Evolutionary conservation across 1,140 invertebrate species (phyloP).

Genomic region (Cydia strobilella): DNA sequence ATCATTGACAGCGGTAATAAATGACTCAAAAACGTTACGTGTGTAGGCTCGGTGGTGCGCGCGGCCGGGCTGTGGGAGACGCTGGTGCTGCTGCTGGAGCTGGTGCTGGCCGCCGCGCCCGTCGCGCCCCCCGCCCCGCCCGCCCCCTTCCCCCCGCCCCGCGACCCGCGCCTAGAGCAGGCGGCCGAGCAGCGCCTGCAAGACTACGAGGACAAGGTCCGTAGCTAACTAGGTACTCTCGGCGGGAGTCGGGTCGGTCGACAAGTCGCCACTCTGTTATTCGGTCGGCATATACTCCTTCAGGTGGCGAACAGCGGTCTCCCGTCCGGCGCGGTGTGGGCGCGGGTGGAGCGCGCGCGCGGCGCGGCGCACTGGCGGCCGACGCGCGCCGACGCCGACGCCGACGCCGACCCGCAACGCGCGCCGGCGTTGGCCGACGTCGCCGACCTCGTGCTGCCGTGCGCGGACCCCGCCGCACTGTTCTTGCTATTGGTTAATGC

Average conservation of each 20-base stretch:
- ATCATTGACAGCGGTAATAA: too few relatives aligned
- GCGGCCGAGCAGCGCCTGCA: slow-evolving; percentile 43
- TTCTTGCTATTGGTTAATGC: slow-evolving; percentile 38
- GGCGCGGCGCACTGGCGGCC: slow-evolving; percentile 56
- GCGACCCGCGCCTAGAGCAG: slow-evolving; percentile 20
- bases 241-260: too few relatives aligned
- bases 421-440: slow-evolving; percentile 54
- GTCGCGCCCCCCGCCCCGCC: slow-evolving; percentile 37
- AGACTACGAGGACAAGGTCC: slow-evolving; percentile 50
- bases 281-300: not conserved
- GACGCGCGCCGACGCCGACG: slow-evolving; percentile 25
- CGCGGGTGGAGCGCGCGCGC: slow-evolving; percentile 60
- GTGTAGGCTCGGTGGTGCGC: slow-evolving; percentile 38
- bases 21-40: too few relatives aligned
- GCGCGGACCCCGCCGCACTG: slow-evolving; percentile 33
- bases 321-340: slow-evolving; percentile 59
- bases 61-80: slow-evolving; percentile 61
- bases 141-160: slow-evolving; percentile 37
- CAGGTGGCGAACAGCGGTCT: slow-evolving; percentile 51
- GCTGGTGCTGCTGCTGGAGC: slow-evolving; percentile 58
- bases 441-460: slow-evolving; percentile 53
- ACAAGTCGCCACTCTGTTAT: too few relatives aligned
- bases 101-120: slow-evolving; percentile 48
- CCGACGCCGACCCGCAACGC: slow-evolving; percentile 53
- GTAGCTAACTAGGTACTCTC: too few relatives aligned